Base-by-base conservation (phyloP, 2,888 invertebrate genomes). In the Linnaemya tessellans region DNA sequence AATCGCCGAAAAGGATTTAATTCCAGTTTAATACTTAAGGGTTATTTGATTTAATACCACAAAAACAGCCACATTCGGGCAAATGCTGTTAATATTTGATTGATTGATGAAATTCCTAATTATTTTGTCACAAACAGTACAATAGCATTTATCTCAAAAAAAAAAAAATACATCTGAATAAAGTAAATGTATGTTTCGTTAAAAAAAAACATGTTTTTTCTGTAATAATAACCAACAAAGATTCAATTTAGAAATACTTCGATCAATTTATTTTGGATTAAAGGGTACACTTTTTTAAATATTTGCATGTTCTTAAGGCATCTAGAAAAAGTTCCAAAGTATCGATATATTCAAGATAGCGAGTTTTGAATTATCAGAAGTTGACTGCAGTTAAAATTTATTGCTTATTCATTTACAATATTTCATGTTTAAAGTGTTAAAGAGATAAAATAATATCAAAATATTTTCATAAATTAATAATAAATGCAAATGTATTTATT, bases 1-100 rank as follows among this genome's bases (percentile, higher is more conserved):
- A 84, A 84, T 83, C 64, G 43, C 22, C 35, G 38, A 73, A 78
- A 73, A 79, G 83, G 78, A 83, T 79, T 79, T 70, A 56, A 62
- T 64, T 56, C n/a, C 20, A 54, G 46, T 49, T 60, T 67, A 43
- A 18, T 51, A n/a, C 4, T 9, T 20, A 2, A 13, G 22, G 18
- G 8, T 51, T 51, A 20, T 56, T 56, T 25, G 15, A 56, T 46
- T 18, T 60, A 11, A 43, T 65, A 15, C 41, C 35, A 56, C 75
- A 30, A 56, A 68, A 38, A 41, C 18, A 11, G 1, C 1, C 15
- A 51, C 22, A 22, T 62, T 18, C 13, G 20, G n/a, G 3, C n/a
- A 41, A 30, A 25, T 56, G 30, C 4, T 43, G 43, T 58, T 71
- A 3, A n/a, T 30, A 71, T 25, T n/a, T 70, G 70, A 70, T 54